A percentile compares a stretch with the other conserved stretches of the same genome.
phyloP scores from a whole-genome alignment of 1,140 invertebrate genomes.

The Tenebrio molitor region DNA sequence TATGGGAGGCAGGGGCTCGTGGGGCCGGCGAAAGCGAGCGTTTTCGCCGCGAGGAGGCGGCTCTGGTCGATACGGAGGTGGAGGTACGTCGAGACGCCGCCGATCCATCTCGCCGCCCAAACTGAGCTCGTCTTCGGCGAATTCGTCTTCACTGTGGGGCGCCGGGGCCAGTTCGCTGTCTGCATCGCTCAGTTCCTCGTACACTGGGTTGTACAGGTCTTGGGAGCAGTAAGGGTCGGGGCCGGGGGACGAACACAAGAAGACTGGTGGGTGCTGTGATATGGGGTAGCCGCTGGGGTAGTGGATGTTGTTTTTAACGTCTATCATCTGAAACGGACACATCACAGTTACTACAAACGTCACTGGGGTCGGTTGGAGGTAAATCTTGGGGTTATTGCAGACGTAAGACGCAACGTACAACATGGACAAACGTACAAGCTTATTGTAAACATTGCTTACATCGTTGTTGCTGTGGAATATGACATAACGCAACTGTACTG shows the following conservation, averaged over 20 bases:
- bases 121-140: conserved; percentile 78
- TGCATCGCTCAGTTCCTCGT: conserved; percentile 78
- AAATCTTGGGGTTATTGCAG: too few relatives aligned
- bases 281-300: conserved; percentile 71
- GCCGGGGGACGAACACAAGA: conserved; percentile 78
- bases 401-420: too few relatives aligned
- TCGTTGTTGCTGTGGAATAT: too few relatives aligned
- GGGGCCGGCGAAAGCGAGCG: conserved; percentile 61
- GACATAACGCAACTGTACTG: too few relatives aligned
- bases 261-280: conserved; percentile 71
- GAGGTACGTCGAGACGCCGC: conserved; percentile 66
- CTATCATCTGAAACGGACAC: conserved; percentile 73
- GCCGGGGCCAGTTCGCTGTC: conserved; percentile 72
- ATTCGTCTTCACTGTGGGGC: conserved; percentile 76
- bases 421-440: too few relatives aligned
- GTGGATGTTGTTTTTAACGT: conserved; percentile 73
- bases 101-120: conserved; percentile 69
- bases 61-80: conserved; percentile 65
- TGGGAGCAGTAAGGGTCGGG: conserved; percentile 77
- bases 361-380: too few relatives aligned
- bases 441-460: too few relatives aligned
- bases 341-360: conserved; percentile 45
- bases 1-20: conserved; percentile 65
- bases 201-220: conserved; percentile 78
- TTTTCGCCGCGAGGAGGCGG: conserved; percentile 59